Conservation (phyloP, 2,113 vertebrate genomes). For the Blennius ocellaris region DNA sequence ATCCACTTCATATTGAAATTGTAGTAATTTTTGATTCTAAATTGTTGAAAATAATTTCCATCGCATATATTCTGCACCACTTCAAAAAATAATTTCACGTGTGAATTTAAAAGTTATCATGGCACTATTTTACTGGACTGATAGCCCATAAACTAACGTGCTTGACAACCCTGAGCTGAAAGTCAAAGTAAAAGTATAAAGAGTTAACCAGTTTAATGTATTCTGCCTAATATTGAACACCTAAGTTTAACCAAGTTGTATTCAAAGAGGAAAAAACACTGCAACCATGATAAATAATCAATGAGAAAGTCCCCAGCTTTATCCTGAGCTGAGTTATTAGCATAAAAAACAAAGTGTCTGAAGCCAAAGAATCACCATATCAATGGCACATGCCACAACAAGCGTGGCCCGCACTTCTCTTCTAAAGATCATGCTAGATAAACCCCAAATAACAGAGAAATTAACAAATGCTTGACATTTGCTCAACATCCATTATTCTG, state of each 20-base stretch:
- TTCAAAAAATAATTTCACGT: no score
- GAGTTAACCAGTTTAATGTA: conserved; percentile 61
- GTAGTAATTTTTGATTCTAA: no score
- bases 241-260: conserved; percentile 72
- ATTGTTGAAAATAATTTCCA: no score
- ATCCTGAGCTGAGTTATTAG: conserved; percentile 75
- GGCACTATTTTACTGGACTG: no score
- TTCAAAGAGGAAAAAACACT: conserved; percentile 72
- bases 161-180: neutral
- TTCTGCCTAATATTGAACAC: conserved; percentile 58
- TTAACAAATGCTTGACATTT: conserved; percentile 99
- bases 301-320: conserved; percentile 77
- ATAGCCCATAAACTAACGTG: no score
- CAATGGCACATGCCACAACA: conserved; percentile 99
- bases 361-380: conserved; percentile 98
- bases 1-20: no score
- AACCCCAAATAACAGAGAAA: conserved; percentile 99
- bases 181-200: conserved; percentile 27
- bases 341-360: conserved; percentile 89
- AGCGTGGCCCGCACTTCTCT: conserved; percentile 77
- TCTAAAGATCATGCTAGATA: conserved; percentile 92
- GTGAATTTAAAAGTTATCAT: no score
- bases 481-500: conserved; percentile 99
- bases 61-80: no score
- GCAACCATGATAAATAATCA: conserved; percentile 85